These are phyloP conservation scores for Tetramorium parvispinum DNA, from an alignment of 1,140 invertebrate genomes.

Conservation along the genomic window DNA sequence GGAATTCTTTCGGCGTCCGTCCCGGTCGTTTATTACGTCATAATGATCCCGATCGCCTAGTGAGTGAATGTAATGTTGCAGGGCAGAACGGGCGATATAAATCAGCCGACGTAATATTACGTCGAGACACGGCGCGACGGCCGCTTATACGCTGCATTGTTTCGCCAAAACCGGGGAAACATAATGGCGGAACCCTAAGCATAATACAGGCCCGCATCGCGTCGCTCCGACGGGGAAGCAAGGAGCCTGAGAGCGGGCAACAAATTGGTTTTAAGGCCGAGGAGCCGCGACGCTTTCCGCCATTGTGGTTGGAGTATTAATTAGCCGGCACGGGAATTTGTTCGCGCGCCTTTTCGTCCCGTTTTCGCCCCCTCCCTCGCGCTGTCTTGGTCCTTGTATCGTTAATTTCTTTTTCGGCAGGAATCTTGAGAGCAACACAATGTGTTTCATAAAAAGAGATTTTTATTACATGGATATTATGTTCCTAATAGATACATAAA, in stretches of 20 bases:
- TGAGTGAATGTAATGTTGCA: slow-evolving; percentile 56
- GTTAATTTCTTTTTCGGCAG: slow-evolving; percentile 5
- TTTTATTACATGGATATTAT: not conserved
- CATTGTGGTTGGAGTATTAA: slow-evolving; percentile 52
- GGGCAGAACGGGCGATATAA: slow-evolving; percentile 67
- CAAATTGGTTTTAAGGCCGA: slow-evolving; percentile 56
- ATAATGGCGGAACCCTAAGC: slow-evolving; percentile 63
- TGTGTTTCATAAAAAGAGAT: not conserved
- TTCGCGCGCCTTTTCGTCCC: slow-evolving; percentile 47
- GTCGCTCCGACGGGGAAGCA: slow-evolving; percentile 1
- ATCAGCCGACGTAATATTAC: slow-evolving; percentile 73
- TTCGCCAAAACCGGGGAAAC: slow-evolving; percentile 71
- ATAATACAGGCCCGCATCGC: slow-evolving; percentile 17
- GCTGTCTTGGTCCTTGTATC: not conserved
- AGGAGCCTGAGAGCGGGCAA: slow-evolving; percentile 37
- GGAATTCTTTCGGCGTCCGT: not conserved
- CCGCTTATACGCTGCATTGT: slow-evolving; percentile 64
- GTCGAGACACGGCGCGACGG: slow-evolving; percentile 45
- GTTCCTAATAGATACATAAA: not conserved
- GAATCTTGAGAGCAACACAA: not conserved
- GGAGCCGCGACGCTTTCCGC: slow-evolving; percentile 28
- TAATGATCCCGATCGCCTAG: slow-evolving; percentile 56
- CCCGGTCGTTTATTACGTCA: slow-evolving; percentile 66
- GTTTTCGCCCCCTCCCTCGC: not conserved
- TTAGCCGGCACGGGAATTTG: slow-evolving; percentile 45